These are phyloP conservation scores for Hippopotamus amphibius DNA, from an alignment of 2,113 vertebrate species.

Conservation along the genomic window DNA sequence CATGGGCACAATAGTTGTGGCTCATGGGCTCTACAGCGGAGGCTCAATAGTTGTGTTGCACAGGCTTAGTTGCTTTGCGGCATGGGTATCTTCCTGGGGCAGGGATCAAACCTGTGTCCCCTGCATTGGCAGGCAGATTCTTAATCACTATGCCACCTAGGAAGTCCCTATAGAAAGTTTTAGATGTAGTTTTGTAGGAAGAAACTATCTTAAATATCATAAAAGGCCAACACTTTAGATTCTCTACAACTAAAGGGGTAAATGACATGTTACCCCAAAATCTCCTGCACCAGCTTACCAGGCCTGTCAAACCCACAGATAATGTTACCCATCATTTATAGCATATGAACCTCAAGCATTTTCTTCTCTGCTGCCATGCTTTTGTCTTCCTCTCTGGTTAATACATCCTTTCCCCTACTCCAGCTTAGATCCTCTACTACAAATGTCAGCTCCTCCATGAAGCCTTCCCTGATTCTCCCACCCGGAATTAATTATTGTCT, in stretches of 20 bases:
- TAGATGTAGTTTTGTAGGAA: neutral
- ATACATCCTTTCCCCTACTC: neutral
- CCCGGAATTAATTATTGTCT: neutral
- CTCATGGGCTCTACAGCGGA: too few species aligned
- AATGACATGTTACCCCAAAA: too few species aligned
- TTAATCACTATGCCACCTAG: too few species aligned
- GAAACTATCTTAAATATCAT: neutral
- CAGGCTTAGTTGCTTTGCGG: too few species aligned
- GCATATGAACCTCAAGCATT: neutral
- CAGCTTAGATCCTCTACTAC: neutral
- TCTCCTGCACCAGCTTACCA: neutral
- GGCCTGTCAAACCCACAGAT: too few species aligned
- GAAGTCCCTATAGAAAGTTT: neutral
- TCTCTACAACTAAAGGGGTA: neutral
- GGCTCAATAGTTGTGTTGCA: too few species aligned
- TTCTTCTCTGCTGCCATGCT: neutral
- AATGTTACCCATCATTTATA: too few species aligned
- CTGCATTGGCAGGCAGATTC: too few species aligned
- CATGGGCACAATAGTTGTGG: too few species aligned
- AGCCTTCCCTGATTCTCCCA: neutral
- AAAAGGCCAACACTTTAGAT: neutral
- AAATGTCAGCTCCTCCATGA: neutral
- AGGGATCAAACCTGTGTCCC: too few species aligned
- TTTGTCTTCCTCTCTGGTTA: neutral
- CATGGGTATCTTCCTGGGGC: too few species aligned